phyloP scores from a whole-genome alignment of 2,888 invertebrate genomes.

The Cataglyphis rosenhaueri region DNA sequence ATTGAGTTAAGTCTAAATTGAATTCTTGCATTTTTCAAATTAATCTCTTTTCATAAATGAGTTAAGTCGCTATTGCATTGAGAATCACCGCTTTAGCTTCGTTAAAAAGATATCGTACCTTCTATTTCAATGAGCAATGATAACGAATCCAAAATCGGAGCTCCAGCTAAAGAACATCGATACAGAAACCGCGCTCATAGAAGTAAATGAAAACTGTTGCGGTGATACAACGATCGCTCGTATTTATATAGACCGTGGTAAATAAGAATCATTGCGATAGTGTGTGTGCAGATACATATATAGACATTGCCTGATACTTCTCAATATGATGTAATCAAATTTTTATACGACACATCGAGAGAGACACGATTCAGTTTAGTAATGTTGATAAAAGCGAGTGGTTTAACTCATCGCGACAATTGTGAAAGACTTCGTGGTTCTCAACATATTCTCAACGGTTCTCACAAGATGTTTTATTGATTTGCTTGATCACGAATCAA shows the following conservation, averaged over 20 bases:
- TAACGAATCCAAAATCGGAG: not conserved
- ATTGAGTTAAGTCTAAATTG: not conserved
- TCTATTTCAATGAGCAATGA: not conserved
- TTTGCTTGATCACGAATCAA: not conserved
- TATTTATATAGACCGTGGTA: constrained; percentile 30
- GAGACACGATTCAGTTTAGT: constrained; percentile 6
- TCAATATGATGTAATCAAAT: constrained; percentile 37
- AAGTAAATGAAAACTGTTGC: constrained; percentile 29
- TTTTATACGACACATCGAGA: not conserved
- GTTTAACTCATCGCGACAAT: not conserved
- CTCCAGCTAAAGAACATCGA: not conserved
- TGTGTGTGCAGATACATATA: not conserved
- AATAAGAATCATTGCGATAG: constrained; percentile 10
- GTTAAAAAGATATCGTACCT: constrained; percentile 19
- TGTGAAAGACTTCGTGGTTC: not conserved
- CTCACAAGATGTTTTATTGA: not conserved
- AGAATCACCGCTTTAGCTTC: not conserved
- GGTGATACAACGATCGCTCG: not conserved
- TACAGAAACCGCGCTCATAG: not conserved
- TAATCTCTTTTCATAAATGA: not conserved
- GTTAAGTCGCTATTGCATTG: not conserved
- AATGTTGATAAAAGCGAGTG: constrained; percentile 24
- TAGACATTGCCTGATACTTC: not conserved
- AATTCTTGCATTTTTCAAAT: not conserved
- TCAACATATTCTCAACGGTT: not conserved